A percentile compares a stretch with the other conserved stretches of the same genome.
Conservation (phyloP, 2,113 vertebrate species). For the Microcebus lehilahytsara region DNA sequence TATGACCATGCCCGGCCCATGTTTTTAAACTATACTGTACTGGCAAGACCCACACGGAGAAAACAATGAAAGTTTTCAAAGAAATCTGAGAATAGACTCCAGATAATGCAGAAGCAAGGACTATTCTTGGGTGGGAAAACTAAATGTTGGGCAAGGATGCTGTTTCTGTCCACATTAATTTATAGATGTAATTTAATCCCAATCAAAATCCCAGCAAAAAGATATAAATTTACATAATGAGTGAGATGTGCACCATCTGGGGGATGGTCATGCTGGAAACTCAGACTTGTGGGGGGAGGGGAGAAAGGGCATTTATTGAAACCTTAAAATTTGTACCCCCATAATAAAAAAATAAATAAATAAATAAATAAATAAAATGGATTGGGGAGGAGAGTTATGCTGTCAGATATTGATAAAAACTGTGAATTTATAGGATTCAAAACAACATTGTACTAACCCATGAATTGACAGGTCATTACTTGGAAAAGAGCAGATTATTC, state of each 20-base stretch:
- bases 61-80: conserved; percentile 19
- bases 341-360: neutral
- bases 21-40: neutral
- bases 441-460: neutral
- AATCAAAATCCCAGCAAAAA: neutral
- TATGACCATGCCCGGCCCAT: too few species aligned
- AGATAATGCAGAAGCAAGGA: neutral
- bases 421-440: neutral
- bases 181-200: neutral
- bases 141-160: neutral
- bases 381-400: neutral
- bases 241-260: too few species aligned
- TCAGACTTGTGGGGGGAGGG: too few species aligned
- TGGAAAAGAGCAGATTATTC: neutral
- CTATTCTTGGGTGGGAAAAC: neutral
- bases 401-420: neutral
- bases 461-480: neutral
- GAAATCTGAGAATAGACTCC: neutral
- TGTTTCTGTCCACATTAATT: neutral
- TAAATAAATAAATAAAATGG: neutral
- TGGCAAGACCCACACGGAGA: neutral
- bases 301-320: too few species aligned
- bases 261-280: too few species aligned
- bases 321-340: too few species aligned
- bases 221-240: neutral